Evolutionary conservation across 2,113 vertebrate species (phyloP).

Genomic region (Catagonus wagneri): DNA sequence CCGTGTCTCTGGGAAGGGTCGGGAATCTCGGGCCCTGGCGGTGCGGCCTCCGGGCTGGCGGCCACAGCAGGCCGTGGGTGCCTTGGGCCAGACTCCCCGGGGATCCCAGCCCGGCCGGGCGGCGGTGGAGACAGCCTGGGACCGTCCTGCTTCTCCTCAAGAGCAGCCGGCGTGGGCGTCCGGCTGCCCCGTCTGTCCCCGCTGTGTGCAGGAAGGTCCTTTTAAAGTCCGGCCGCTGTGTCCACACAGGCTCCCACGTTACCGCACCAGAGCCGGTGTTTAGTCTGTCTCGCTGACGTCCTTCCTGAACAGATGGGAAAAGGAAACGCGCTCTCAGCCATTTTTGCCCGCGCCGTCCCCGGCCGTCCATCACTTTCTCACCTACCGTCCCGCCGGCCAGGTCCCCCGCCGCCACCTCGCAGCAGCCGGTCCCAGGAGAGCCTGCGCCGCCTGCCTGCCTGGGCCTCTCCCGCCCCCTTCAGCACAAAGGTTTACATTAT

Average conservation of each 20-base stretch:
- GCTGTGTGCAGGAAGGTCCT: background rate
- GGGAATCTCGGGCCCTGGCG: fast-evolving
- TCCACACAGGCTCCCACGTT: background rate
- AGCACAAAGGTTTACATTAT: conserved; percentile 52
- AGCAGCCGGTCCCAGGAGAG: background rate
- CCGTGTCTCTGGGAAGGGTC: background rate
- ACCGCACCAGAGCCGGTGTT: conserved; percentile 86
- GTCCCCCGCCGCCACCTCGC: too few species aligned
- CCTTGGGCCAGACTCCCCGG: fast-evolving
- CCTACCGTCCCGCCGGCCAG: too few species aligned
- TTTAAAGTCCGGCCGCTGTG: background rate
- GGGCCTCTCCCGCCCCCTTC: background rate
- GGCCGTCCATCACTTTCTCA: too few species aligned
- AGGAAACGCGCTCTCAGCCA: conserved; percentile 79
- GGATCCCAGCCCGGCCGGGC: background rate
- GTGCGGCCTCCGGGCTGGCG: too few species aligned
- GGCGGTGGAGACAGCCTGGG: background rate
- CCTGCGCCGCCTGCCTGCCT: background rate
- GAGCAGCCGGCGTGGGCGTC: background rate
- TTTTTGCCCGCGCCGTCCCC: conserved; percentile 63
- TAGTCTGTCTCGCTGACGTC: conserved; percentile 85
- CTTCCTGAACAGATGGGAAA: conserved; percentile 81
- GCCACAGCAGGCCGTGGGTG: background rate
- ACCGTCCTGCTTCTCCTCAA: conserved; percentile 47
- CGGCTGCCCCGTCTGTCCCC: background rate